Base-by-base conservation (phyloP, 2,888 invertebrate genomes). In the Dicyrtoma fusca region DNA sequence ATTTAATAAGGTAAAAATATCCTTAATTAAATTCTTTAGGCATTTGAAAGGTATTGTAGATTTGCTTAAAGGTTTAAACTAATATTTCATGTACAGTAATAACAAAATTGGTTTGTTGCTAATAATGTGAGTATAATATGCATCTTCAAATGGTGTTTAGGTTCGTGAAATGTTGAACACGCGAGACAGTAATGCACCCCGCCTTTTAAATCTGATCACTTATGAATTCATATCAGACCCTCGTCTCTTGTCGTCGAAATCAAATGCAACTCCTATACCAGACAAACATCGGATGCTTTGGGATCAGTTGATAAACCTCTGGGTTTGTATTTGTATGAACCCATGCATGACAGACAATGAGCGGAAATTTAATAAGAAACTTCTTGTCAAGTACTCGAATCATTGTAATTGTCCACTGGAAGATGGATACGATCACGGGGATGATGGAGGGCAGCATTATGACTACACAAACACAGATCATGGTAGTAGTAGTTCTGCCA, bases 171-270 rank as follows among this genome's bases (percentile, higher is more conserved):
- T 92, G 92, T 86, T 93, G 71, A 86, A 91, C 74, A 92, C 91
- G 0, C 89, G 91, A 84, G 93, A 93, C 84, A 92, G 91, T 3
- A 93, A 93, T 85, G 92, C 92, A 65, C 91, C 92, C 63, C 86
- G 92, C 79, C 92, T 93, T 92, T 85, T 93, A 79, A 91, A 91
- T 82, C 85, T 93, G 74, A 92, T 93, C 84, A 93, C 92, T 13
- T 92, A 93, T 84, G 92, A 93, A 86, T 92, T 93, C 86, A 88
- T 93, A 76, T 91, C 90, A 26, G 92, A 92, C 84, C 92, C 92
- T 76, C 86, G 92, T 64, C 86, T 92, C 47, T 87, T 91, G 55
- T 86, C 92, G 75, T 92, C 92, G 92, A 87, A 90, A 84, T 89
- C 90, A 81, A 92, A 92, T 84, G 92, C 91, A 80, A 91, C 91